Evolutionary conservation across 2,113 vertebrate genomes (phyloP).

Genomic region (Vidua macroura): DNA sequence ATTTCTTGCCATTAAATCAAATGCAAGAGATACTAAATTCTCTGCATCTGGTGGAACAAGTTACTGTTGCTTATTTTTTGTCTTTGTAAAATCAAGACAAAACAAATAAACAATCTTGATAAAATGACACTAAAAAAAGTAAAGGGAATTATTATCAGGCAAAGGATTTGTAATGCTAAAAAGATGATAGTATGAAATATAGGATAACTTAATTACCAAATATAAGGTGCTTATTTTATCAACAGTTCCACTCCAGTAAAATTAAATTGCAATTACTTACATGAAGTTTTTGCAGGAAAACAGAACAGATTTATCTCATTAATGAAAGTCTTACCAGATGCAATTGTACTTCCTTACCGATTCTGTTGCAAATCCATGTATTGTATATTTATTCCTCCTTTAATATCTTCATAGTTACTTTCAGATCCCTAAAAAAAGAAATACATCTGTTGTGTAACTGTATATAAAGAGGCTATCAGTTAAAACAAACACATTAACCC

Average conservation of each 20-base stretch:
- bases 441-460: neutral
- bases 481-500: neutral
- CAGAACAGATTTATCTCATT: neutral
- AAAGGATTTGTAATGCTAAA: neutral
- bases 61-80: neutral
- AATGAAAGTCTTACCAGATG: neutral
- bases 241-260: neutral
- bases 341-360: conserved; percentile 78
- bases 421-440: conserved; percentile 85
- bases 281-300: neutral
- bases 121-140: neutral
- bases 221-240: neutral
- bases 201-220: neutral
- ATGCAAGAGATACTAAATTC: neutral
- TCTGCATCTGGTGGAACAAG: neutral
- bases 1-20: neutral
- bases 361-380: conserved; percentile 91
- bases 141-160: neutral
- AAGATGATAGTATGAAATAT: neutral
- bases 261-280: neutral
- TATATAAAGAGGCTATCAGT: neutral
- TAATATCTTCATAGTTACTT: conserved; percentile 91
- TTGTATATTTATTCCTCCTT: conserved; percentile 82
- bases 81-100: neutral
- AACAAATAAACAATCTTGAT: neutral